Evolutionary conservation across 2,113 vertebrate genomes (phyloP), one percentile per base, ranked within the genome.

Genomic region (Dissostichus mawsoni): DNA sequence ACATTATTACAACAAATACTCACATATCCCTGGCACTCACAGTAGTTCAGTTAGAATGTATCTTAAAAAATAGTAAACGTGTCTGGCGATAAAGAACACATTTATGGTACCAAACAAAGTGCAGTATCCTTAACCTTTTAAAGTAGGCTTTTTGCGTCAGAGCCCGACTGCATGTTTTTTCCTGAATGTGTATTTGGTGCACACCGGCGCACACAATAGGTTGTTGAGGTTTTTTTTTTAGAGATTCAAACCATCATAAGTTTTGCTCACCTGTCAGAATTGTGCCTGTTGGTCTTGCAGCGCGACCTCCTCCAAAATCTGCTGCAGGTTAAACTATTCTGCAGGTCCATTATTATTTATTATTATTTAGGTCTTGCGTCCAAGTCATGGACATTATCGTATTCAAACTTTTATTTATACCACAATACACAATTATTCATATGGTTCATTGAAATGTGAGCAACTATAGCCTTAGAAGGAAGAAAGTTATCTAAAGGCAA

Each of bases 401-500:
- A 41, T 74, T 86, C 58, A 18, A 45, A 55, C 14, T 86, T 81
- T 71, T 23, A 78, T 65, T 75, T 80, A 78, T 81, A 84, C 20
- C 29, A 90, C 67, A 85, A 69, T 65, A 50, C 25, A 86, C 77
- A 84, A 62, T 90, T 90, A 91, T 91, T 82, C 81, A 85, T 83
- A 67, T 76, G 66, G 84, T 89, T 90, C 76, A 81, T 45, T 74
- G 81, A 84, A 92, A 87, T 81, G 44, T 81, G 71, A 89, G 83
- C 73, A 80, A 83, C 76, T 69, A 0, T 61, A 90, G 90, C 92
- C 80, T 79, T 94, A 90, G 86, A 89, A 52, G 67, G 51, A 90
- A 67, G 53, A 84, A 88, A 90, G 90, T 91, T 88, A 83, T 93
- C 68, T 77, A 61, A 93, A 92, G 80, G 78, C 80, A 84, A 85